Evolutionary conservation across 2,888 invertebrate genomes (phyloP), one percentile per base, ranked within the genome.

Genomic region (Apamea epomidion): DNA sequence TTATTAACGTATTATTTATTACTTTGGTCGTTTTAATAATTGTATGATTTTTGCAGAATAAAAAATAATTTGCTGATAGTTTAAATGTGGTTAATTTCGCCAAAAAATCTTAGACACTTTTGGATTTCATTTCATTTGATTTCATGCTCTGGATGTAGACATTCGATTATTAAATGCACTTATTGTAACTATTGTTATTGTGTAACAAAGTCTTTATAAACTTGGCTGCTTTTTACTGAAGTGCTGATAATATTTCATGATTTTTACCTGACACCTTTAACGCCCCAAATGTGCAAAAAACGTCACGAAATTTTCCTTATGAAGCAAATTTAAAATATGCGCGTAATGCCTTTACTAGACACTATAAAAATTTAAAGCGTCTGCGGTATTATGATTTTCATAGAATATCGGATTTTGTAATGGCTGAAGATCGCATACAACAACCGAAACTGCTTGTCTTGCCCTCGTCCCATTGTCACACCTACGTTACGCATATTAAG

Each of bases 401-500:
- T 70, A 16, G 8, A 32, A 32, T 51, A 74, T n/a, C 0, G 65
- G 21, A 16, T 67, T 10, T 29, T 29, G 8, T 32, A 32, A 5
- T 54, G 18, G 29, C 29, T 18, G 25, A 45, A n/a, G 5, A 29
- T n/a, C n/a, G 21, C 62, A 74, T n/a, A 29, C 29, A 29, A 25
- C 18, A 42, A 29, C 10, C 5, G 48, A 54, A 29, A 25, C 54
- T 29, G 29, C 42, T 78, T 25, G 37, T 58, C 29, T 42, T 82
- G 81, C 42, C 74, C 60, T 67, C 51, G 74, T n/a, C n/a, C 45
- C 45, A 69, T 45, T 18, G 18, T 42, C 76, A n/a, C 70, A 65
- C 42, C 37, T 21, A 29, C 69, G 83, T 75, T 68, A 80, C 71
- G 83, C 76, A 64, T 80, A 80, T 80, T 78, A 81, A 80, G 64